Conservation (phyloP, 64 coral and sea anemone species). For the Porites lutea region DNA sequence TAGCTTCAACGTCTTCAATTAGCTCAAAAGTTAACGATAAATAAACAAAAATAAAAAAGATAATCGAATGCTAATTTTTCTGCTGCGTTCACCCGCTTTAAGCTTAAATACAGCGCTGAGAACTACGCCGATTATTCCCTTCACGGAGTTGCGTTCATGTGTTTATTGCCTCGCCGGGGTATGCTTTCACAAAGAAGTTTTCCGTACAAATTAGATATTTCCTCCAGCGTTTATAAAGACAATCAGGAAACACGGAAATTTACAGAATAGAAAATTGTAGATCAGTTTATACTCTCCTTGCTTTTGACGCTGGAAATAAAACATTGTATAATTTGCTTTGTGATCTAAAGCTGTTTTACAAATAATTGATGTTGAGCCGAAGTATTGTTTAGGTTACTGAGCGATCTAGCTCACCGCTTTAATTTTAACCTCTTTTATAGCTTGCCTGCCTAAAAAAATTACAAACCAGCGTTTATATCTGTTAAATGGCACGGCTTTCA, state of each 20-base stretch:
- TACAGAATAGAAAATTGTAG: background rate
- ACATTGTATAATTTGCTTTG: background rate
- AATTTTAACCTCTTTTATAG: no score
- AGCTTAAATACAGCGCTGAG: background rate
- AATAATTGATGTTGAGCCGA: background rate
- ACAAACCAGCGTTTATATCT: no score
- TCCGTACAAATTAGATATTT: background rate
- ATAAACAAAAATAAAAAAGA: background rate
- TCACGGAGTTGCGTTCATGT: background rate
- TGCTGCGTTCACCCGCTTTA: background rate
- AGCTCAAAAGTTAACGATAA: background rate
- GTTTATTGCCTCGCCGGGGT: background rate
- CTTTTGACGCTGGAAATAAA: background rate
- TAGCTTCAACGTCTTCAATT: background rate
- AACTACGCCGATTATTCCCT: background rate
- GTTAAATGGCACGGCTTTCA: no score
- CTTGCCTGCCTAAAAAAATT: no score
- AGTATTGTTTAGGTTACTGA: background rate
- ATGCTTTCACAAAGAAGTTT: background rate
- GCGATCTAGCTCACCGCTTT: background rate
- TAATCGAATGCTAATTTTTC: conserved; percentile 13
- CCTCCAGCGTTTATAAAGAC: background rate
- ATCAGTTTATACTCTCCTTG: background rate
- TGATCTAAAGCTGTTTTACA: background rate
- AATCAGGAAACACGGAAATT: background rate